Percentiles rank a stretch among this genome's conserved stretches.
Conservation (phyloP, 2,888 invertebrate genomes). For the Ryuthela nishihirai region DNA sequence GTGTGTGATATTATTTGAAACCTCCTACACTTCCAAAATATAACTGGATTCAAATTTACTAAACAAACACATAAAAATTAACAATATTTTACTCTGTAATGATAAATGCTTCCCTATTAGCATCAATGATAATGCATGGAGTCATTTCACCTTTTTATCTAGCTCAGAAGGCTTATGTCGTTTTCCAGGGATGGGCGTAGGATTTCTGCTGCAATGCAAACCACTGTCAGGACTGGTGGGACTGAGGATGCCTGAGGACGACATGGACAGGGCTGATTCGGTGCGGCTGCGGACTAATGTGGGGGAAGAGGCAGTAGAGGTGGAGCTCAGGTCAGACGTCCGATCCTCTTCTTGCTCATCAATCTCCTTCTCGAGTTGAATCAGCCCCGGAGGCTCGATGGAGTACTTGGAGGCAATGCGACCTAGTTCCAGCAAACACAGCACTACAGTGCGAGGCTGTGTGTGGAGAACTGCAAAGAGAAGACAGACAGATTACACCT, state of each 20-base stretch:
- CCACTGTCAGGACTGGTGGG: conserved; percentile 10
- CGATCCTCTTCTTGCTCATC: conserved; percentile 52
- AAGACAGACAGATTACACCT: neutral
- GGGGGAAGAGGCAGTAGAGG: conserved; percentile 11
- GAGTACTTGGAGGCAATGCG: conserved; percentile 68
- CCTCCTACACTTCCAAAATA: too few species aligned
- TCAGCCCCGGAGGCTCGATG: conserved; percentile 75
- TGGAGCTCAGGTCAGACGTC: conserved; percentile 3
- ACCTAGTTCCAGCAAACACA: conserved; percentile 79
- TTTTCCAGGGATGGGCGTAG: conserved; percentile 7
- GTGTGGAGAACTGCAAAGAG: conserved; percentile 66
- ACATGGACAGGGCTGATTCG: conserved; percentile 24
- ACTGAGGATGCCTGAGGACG: conserved; percentile 1
- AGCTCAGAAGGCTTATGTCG: conserved; percentile 56
- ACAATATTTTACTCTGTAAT: too few species aligned
- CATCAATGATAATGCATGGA: neutral
- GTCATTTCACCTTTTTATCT: conserved; percentile 57
- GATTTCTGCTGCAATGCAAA: conserved; percentile 7
- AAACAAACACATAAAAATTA: too few species aligned
- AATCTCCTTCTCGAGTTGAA: conserved; percentile 79
- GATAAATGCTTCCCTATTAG: too few species aligned
- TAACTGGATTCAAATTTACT: too few species aligned
- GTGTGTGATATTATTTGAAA: too few species aligned
- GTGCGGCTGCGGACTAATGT: conserved; percentile 24
- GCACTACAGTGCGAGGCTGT: conserved; percentile 76